Evolutionary conservation across 2,888 invertebrate species (phyloP).

Genomic region (Mesochorus sp.): DNA sequence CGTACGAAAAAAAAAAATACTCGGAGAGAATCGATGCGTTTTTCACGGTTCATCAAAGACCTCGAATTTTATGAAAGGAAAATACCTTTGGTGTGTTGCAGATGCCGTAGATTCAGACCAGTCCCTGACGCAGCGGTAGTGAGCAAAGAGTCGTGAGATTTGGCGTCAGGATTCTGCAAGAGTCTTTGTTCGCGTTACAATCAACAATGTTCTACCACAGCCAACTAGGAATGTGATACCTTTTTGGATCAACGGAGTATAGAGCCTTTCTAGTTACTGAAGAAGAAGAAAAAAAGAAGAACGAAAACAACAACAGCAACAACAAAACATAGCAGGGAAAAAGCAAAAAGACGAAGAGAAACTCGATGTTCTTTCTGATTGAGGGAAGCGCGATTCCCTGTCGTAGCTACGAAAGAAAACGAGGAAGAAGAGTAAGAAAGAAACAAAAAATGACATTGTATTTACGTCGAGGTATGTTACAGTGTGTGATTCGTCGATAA

Average conservation of each 20-base stretch:
- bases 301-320: neutral
- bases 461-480: conserved; percentile 53
- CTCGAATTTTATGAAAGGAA: conserved; percentile 21
- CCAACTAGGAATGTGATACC: conserved; percentile 77
- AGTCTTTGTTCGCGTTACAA: conserved; percentile 72
- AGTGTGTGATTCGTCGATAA: conserved; percentile 59
- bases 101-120: conserved; percentile 80
- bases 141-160: conserved; percentile 80
- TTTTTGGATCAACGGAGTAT: conserved; percentile 72
- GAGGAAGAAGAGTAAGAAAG: conserved; percentile 1
- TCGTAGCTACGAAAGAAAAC: conserved; percentile 2
- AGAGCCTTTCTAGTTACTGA: conserved; percentile 70
- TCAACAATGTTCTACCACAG: conserved; percentile 74
- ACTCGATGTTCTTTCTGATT: conserved; percentile 32
- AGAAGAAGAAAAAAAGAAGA: conserved; percentile 23
- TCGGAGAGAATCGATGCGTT: neutral
- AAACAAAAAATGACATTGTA: conserved; percentile 55
- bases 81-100: conserved; percentile 63
- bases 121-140: conserved; percentile 79
- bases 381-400: conserved; percentile 40
- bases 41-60: neutral
- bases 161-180: conserved; percentile 69
- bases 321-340: neutral
- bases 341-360: conserved; percentile 9
- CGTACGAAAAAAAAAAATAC: neutral